These are phyloP conservation scores for Gymnorhina tibicen DNA, from an alignment of 2,113 vertebrate species.

Conservation along the genomic window DNA sequence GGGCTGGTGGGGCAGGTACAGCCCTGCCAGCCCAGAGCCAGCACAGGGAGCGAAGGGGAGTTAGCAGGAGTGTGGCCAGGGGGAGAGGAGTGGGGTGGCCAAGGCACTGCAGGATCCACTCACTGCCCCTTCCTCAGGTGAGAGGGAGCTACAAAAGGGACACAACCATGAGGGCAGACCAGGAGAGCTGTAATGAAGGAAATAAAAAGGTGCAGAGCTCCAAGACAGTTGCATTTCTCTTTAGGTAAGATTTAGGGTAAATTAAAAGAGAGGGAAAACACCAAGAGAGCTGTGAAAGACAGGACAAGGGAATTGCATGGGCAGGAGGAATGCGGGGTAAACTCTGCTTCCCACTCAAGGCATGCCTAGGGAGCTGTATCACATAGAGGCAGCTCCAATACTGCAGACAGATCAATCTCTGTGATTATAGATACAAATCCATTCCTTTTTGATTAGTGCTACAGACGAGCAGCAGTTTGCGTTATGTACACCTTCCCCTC, in stretches of 20 bases:
- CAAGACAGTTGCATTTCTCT: background rate
- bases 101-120: background rate
- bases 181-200: background rate
- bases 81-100: background rate
- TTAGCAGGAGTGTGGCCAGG: rapidly evolving
- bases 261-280: background rate
- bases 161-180: background rate
- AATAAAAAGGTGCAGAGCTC: background rate
- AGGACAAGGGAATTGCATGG: background rate
- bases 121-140: background rate
- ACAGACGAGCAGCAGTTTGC: background rate
- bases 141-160: no score
- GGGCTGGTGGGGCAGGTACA: background rate
- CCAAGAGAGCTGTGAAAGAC: background rate
- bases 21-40: background rate
- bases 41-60: background rate
- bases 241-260: background rate
- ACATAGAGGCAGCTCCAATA: background rate
- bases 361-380: rapidly evolving
- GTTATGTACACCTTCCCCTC: rapidly evolving
- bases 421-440: background rate
- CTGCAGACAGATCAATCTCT: rapidly evolving
- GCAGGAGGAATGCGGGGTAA: background rate
- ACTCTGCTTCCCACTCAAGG: rapidly evolving
- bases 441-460: background rate